phyloP scores from a whole-genome alignment of 2,888 invertebrate species.

The Morinoia aosen region DNA sequence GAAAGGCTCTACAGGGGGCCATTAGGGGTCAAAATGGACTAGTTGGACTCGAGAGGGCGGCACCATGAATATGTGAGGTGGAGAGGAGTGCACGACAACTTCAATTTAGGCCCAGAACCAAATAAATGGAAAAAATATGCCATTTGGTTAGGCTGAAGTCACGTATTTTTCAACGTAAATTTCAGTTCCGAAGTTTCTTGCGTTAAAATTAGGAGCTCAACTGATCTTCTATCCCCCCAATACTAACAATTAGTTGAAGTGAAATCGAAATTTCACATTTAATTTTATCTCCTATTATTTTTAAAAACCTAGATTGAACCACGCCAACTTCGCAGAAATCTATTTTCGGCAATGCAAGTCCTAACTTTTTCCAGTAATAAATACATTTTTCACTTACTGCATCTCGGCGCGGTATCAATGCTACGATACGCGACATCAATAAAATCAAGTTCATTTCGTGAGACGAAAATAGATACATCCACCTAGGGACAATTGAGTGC shows the following conservation, averaged over 20 bases:
- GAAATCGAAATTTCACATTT: too few relatives aligned
- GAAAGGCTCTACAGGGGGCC: neutral
- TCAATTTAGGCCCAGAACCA: neutral
- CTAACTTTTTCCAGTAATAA: neutral
- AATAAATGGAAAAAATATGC: too few relatives aligned
- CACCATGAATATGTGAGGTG: neutral
- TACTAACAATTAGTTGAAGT: too few relatives aligned
- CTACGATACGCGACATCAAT: neutral
- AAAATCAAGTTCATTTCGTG: neutral
- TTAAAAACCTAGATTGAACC: too few relatives aligned
- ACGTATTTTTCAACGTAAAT: too few relatives aligned
- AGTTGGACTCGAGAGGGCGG: neutral
- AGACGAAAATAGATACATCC: neutral
- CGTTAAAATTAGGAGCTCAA: too few relatives aligned
- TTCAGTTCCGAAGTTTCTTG: too few relatives aligned
- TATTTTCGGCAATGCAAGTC: too few relatives aligned
- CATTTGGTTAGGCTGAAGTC: too few relatives aligned
- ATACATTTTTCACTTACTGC: neutral
- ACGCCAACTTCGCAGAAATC: too few relatives aligned
- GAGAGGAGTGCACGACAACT: neutral
- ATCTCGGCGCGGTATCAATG: neutral
- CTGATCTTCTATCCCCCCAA: too few relatives aligned
- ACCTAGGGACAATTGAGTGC: neutral
- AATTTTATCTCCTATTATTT: too few relatives aligned
- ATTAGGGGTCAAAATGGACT: neutral